Evolutionary conservation across 2,113 vertebrate genomes (phyloP).

Genomic region (Deroptyus accipitrinus): DNA sequence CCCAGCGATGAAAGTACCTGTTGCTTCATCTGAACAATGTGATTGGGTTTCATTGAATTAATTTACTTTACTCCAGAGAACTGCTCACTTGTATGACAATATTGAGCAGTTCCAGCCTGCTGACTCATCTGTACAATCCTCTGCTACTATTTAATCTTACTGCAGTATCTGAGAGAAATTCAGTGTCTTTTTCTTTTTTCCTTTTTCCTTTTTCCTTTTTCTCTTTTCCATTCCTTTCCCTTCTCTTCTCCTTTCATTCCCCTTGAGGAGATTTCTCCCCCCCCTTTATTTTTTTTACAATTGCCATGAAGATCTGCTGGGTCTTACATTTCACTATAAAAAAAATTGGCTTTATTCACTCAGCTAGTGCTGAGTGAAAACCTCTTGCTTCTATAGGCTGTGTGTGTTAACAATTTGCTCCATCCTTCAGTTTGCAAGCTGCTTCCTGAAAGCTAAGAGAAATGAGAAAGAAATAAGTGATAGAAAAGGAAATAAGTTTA

Average conservation of each 20-base stretch:
- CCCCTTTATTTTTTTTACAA: neutral
- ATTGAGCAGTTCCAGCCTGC: neutral
- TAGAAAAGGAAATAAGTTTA: neutral
- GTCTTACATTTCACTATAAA: neutral
- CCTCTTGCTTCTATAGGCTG: neutral
- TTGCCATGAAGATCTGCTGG: accelerated
- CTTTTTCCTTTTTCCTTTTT: neutral
- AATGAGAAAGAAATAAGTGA: neutral
- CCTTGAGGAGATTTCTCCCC: neutral
- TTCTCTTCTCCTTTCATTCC: accelerated
- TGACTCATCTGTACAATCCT: neutral
- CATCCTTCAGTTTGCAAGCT: neutral
- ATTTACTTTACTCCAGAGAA: constrained; percentile 20
- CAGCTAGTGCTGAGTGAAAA: neutral
- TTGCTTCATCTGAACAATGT: neutral
- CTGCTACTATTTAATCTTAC: neutral
- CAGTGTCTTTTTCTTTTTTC: neutral
- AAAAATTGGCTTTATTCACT: neutral
- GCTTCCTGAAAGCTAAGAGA: neutral
- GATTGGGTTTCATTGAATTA: neutral
- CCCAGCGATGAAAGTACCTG: neutral
- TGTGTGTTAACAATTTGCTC: neutral
- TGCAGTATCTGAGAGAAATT: neutral
- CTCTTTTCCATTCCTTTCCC: neutral
- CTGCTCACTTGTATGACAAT: neutral